These are phyloP conservation scores for Corythornis madagascariensis DNA, from an alignment of 2,113 vertebrate genomes.

Conservation along the genomic window DNA sequence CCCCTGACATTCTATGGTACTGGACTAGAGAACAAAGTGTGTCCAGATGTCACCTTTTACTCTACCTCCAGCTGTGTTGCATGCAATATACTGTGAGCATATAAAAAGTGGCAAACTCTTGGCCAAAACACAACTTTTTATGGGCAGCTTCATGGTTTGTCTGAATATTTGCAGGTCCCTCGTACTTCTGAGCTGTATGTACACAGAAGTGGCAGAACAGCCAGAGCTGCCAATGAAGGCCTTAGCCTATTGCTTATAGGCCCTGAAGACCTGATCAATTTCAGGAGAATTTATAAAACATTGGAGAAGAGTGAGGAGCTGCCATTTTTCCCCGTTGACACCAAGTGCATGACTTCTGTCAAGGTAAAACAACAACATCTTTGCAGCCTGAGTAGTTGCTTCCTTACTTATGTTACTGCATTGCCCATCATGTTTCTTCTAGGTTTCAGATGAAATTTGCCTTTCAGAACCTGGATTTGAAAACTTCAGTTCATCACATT, in stretches of 20 bases:
- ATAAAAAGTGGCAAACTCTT: neutral
- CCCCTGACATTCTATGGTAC: no score
- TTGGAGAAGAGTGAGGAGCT: constrained; percentile 90
- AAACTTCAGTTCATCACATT: neutral
- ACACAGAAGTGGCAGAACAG: constrained; percentile 93
- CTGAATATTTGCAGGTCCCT: constrained; percentile 81
- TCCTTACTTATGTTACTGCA: neutral
- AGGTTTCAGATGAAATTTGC: neutral
- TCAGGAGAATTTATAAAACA: constrained; percentile 90
- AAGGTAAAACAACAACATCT: constrained; percentile 78
- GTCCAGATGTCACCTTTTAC: neutral
- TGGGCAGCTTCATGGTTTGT: neutral
- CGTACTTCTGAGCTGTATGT: constrained; percentile 93
- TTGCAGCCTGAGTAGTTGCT: neutral
- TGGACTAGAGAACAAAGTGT: neutral
- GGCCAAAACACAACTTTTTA: neutral
- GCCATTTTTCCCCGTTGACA: constrained; percentile 88
- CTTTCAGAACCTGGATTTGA: neutral
- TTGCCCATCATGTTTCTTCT: neutral
- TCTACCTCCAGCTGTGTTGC: neutral
- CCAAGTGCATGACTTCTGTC: constrained; percentile 85
- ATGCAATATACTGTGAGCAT: neutral
- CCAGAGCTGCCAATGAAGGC: constrained; percentile 88
- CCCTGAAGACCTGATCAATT: constrained; percentile 91
- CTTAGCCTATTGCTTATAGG: constrained; percentile 90